Evolutionary conservation across 2,888 invertebrate genomes (phyloP).

Genomic region (Apoda limacodes): DNA sequence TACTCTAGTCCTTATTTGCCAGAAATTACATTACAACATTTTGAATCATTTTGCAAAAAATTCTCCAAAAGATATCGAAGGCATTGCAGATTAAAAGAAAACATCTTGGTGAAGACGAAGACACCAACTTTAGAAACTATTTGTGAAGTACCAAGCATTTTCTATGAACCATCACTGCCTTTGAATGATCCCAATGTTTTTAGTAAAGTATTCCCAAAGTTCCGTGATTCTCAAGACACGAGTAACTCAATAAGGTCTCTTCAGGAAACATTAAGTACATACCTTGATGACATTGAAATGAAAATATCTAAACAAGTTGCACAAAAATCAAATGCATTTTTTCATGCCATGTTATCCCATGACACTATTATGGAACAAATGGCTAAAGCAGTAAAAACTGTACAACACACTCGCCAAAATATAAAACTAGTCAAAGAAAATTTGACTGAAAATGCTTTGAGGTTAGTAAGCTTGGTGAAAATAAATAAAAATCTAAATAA

Average conservation of each 20-base stretch:
- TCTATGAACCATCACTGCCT: slow-evolving; percentile 82
- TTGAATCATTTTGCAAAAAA: slow-evolving; percentile 88
- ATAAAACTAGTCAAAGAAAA: slow-evolving; percentile 82
- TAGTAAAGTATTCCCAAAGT: slow-evolving; percentile 83
- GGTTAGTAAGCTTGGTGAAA: slow-evolving; percentile 78
- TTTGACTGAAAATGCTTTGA: slow-evolving; percentile 83
- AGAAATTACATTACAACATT: slow-evolving; percentile 84
- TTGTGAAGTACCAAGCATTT: slow-evolving; percentile 85
- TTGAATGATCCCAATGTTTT: slow-evolving; percentile 86
- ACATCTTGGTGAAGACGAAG: slow-evolving; percentile 44
- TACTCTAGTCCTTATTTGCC: slow-evolving; percentile 84
- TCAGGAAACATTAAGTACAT: slow-evolving; percentile 93
- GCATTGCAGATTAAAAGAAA: slow-evolving; percentile 69
- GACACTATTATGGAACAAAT: slow-evolving; percentile 97
- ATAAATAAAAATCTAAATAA: slow-evolving; percentile 74
- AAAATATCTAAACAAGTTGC: slow-evolving; percentile 94
- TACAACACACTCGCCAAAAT: slow-evolving; percentile 78
- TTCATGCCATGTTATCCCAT: slow-evolving; percentile 98
- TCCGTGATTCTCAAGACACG: slow-evolving; percentile 66
- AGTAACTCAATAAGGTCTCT: slow-evolving; percentile 75
- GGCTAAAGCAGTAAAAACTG: slow-evolving; percentile 82
- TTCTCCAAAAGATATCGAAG: slow-evolving; percentile 75
- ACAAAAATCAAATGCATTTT: slow-evolving; percentile 96
- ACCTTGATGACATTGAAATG: slow-evolving; percentile 94
- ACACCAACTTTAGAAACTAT: slow-evolving; percentile 61